Conservation (phyloP, 2,797 vertebrate genomes). For the Enteromius thamalakanensis region DNA sequence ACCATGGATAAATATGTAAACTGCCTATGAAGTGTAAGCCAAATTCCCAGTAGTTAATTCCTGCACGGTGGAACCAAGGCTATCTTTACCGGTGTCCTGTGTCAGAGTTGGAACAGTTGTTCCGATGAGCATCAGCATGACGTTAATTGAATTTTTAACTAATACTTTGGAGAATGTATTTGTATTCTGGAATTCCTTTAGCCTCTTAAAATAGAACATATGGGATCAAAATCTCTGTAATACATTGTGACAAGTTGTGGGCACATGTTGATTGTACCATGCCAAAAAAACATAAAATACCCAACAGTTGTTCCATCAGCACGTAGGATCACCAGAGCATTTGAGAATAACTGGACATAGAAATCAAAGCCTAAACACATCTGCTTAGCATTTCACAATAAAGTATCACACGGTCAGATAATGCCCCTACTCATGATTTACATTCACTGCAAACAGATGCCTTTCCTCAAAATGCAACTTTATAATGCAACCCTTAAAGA, state of each 20-base stretch:
- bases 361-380: conserved; percentile 60
- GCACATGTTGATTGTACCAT: conserved; percentile 68
- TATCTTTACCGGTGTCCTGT: conserved; percentile 81
- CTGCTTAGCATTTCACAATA: conserved; percentile 48
- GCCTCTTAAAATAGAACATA: conserved; percentile 78
- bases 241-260: conserved; percentile 67
- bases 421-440: conserved; percentile 32
- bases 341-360: conserved; percentile 54
- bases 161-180: conserved; percentile 80
- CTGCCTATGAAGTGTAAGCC: conserved; percentile 62
- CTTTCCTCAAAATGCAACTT: conserved; percentile 52
- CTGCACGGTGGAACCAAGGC: conserved; percentile 72
- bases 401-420: conserved; percentile 43
- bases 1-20: conserved; percentile 64
- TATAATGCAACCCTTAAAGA: conserved; percentile 50
- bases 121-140: conserved; percentile 72
- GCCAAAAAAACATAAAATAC: conserved; percentile 66
- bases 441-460: conserved; percentile 59
- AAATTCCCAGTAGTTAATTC: conserved; percentile 72
- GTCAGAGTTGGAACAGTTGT: conserved; percentile 81
- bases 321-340: conserved; percentile 57
- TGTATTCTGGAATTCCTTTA: conserved; percentile 76
- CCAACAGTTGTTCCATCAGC: conserved; percentile 68
- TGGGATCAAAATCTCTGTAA: conserved; percentile 70
- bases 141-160: conserved; percentile 78